Base-by-base conservation (phyloP, 2,113 vertebrate species). In the Solea solea region DNA sequence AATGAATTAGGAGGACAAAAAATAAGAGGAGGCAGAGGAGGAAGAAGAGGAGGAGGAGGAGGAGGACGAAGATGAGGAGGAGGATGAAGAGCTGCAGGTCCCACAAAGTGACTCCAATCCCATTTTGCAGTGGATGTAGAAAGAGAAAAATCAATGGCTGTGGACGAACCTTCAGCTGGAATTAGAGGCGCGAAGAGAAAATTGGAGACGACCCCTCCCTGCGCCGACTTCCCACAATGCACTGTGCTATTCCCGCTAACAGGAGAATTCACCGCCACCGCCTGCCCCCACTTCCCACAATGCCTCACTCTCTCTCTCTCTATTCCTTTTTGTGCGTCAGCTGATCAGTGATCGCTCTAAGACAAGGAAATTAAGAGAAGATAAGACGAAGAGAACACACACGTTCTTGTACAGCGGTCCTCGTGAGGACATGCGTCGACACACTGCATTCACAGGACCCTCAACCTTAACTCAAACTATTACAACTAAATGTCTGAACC, bases 141-240 rank as follows among this genome's bases (percentile, higher is more conserved):
- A 81, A 28, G 74, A 64, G 68, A 83, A 78, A 34, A 89, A 91
- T 92, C 89, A 75, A 92, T 91, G 83, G 76, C 89, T 87, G 90
- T 80, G 84, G 25, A 52, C 72, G 62, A 76, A 81, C 74, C 79
- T 86, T 86, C 85, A 87, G 75, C 67, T 84, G 82, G 85, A 90
- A 88, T 91, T 89, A 88, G n/a, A 85, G 72, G 64, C 62, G 69
- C 83, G 65, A 69, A 76, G 74, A 80, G 46, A 66, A 77, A 76
- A 89, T 86, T 89, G 77, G 60, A 83, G 48, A 55, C 2, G 65
- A 82, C 27, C 56, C 58, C 58, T 44, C 56, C 15, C 16, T 4
- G 21, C 57, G 44, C n/a, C 7, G 11, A 39, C 59, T 50, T 72
- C 74, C 82, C 76, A 80, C 46, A 82, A 81, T 73, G 79, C 88